Percentiles rank a stretch among this genome's conserved stretches.
Conservation (phyloP, 2,797 vertebrate species). For the Protonibea diacanthus region DNA sequence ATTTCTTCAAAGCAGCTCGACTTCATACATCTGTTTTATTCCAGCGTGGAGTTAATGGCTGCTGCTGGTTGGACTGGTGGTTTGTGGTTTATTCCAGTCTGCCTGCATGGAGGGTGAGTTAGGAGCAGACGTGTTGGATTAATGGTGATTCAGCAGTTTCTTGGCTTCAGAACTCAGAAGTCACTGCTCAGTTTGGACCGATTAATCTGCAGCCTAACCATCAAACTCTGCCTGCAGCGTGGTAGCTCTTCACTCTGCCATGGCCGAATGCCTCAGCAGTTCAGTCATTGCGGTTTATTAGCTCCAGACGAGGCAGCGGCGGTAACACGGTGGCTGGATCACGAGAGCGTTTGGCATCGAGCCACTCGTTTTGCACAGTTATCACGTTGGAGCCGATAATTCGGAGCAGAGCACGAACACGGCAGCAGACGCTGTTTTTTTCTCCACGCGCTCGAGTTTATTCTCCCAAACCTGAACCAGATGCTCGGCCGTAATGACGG, state of each 20-base stretch:
- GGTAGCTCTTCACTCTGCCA: neutral
- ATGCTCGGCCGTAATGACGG: constrained; percentile 45
- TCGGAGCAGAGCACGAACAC: constrained; percentile 15
- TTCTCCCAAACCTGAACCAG: constrained; percentile 57
- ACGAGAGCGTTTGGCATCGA: constrained; percentile 1
- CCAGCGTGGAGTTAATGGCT: neutral
- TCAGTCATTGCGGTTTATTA: constrained; percentile 18
- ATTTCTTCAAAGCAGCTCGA: neutral
- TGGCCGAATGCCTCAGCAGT: neutral
- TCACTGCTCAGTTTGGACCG: neutral
- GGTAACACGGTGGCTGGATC: constrained; percentile 22
- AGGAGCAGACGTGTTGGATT: neutral
- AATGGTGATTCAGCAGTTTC: neutral
- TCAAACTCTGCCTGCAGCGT: neutral
- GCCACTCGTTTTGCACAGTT: constrained; percentile 2
- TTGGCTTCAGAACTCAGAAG: neutral
- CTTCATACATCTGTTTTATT: neutral
- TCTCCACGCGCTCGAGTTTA: constrained; percentile 21
- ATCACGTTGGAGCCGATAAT: constrained; percentile 12
- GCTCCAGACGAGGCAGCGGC: constrained; percentile 14
- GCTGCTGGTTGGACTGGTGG: neutral
- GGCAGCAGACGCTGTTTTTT: neutral
- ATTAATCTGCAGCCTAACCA: neutral
- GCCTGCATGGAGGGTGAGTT: neutral
- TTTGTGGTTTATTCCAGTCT: neutral